These are phyloP conservation scores for Crenuchus spilurus DNA, from an alignment of 2,797 vertebrate genomes.

Conservation along the genomic window DNA sequence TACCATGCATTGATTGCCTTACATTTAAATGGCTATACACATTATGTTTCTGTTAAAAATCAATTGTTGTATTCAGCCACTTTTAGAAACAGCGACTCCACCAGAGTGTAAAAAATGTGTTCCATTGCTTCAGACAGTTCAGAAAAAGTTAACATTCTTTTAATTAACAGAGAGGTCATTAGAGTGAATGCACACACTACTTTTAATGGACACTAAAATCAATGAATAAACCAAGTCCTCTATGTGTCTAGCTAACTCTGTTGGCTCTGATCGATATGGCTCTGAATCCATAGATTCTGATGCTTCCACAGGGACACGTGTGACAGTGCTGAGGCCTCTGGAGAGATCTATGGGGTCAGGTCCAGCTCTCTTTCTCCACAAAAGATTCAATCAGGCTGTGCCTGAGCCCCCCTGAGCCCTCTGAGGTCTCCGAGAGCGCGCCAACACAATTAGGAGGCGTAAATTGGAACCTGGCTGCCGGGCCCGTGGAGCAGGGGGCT, in stretches of 20 bases:
- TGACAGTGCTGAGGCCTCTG: conserved; percentile 80
- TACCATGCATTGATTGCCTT: too few species aligned
- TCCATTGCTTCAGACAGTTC: neutral
- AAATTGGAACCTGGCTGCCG: conserved; percentile 43
- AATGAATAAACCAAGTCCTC: conserved; percentile 7
- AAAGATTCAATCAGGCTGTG: conserved; percentile 89
- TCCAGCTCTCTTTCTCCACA: conserved; percentile 82
- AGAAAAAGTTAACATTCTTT: conserved; percentile 22
- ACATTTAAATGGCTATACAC: too few species aligned
- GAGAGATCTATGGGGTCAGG: conserved; percentile 81
- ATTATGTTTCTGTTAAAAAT: too few species aligned
- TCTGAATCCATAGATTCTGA: conserved; percentile 72
- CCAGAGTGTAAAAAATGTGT: neutral
- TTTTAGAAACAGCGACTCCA: neutral
- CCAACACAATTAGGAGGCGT: conserved; percentile 48
- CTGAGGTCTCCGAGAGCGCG: conserved; percentile 63
- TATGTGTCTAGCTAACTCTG: neutral
- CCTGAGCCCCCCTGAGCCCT: conserved; percentile 39
- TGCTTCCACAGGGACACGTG: conserved; percentile 78
- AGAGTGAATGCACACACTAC: conserved; percentile 9
- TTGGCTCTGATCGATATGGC: conserved; percentile 86
- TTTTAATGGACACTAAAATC: conserved; percentile 43
- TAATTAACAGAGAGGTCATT: conserved; percentile 41
- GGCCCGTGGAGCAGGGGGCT: conserved; percentile 61
- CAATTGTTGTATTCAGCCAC: too few species aligned